Evolutionary conservation across 1,140 invertebrate species (phyloP), one percentile per base, ranked within the genome.

Genomic region (Paraescarpia echinospica): DNA sequence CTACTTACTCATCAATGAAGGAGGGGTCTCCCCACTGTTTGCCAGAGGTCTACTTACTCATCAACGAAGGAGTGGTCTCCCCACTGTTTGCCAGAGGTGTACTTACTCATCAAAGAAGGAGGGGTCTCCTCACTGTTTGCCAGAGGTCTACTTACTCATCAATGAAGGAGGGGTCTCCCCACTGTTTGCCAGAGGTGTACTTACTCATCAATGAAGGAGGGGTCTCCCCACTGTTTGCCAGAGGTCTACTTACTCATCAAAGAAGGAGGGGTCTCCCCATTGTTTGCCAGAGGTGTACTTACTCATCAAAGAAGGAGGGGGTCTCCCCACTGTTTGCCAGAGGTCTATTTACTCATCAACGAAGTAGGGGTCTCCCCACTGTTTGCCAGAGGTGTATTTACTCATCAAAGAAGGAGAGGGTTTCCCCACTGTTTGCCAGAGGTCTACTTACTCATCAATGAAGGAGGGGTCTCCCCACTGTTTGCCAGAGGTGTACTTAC

Each of bases 161-260:
- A 94, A 98, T 98, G 91, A 96, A 97, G n/a, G 97, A 96, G 0
- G 98, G 98, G 95, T 97, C 98, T 1, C 98, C 98, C 98, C 98
- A 99, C 27, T 97, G 97, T 94, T 98, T 98, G n/a, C 95, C 95
- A 34, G 92, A 91, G 14, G 95, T n/a, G n/a, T n/a, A n/a, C n/a
- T n/a, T n/a, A n/a, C n/a, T n/a, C n/a, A n/a, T n/a, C 59, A 77
- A 18, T 77, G 22, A 8, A 77, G 59, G 14, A 18, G 12, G 59
- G 27, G 18, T 77, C 59, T 77, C 22, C 59, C 59, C 59, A 77
- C 41, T 48, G 41, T 48, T 48, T 48, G 41, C 41, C 41, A 8
- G 41, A 77, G 2, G 59, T 8, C 5, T 27, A 77, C 59, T 77
- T 77, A 77, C 59, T 77, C 59, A 77, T 31, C 59, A 77, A 31